Percentiles rank a stretch among this genome's conserved stretches.
Conservation (phyloP, 1,140 invertebrate species). For the Andrena cerasifolii region DNA sequence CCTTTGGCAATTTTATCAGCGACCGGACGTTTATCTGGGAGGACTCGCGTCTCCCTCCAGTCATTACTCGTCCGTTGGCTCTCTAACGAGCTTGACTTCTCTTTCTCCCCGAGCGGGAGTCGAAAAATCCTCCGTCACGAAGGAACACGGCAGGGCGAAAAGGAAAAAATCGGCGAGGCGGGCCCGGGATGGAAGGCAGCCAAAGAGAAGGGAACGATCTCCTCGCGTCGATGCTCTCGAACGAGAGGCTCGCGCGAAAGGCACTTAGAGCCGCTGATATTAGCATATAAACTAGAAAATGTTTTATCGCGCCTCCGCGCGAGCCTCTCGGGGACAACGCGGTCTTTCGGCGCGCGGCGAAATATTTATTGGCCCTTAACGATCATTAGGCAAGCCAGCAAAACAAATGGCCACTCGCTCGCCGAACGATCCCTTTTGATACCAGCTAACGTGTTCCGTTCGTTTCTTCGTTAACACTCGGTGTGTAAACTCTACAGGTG, state of each 20-base stretch:
- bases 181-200: neutral
- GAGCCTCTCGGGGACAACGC: constrained; percentile 1
- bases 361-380: constrained; percentile 69
- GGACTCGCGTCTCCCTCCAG: neutral
- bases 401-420: constrained; percentile 44
- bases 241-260: constrained; percentile 3
- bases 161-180: neutral
- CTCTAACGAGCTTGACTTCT: constrained; percentile 25
- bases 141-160: neutral
- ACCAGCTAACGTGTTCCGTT: neutral
- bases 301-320: constrained; percentile 54
- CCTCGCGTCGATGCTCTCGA: neutral
- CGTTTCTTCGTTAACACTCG: neutral
- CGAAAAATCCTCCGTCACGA: constrained; percentile 24
- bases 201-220: neutral
- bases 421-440: constrained; percentile 10
- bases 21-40: constrained; percentile 17
- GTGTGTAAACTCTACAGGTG: constrained; percentile 22
- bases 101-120: neutral
- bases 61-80: constrained; percentile 38
- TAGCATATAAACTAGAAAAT: constrained; percentile 67
- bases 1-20: constrained; percentile 21
- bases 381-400: constrained; percentile 61
- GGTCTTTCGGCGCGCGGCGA: constrained; percentile 1
- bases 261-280: constrained; percentile 49